A percentile compares a stretch with the other conserved stretches of the same genome.
phyloP scores from a whole-genome alignment of 2,888 invertebrate species.

The Amblyjoppa proteus region DNA sequence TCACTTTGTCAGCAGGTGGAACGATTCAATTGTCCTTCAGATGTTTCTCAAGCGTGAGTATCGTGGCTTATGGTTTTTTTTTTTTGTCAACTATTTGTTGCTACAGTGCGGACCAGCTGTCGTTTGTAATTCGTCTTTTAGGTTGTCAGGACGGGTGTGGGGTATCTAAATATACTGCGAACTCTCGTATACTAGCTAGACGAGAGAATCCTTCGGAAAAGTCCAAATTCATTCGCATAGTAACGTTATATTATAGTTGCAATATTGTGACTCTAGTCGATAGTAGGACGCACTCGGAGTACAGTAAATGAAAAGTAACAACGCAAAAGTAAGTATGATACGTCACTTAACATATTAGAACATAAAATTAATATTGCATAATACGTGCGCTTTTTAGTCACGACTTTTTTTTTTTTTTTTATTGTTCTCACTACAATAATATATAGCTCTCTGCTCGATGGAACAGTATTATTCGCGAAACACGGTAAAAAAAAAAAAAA shows the following conservation, averaged over 20 bases:
- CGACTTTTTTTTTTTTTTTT: too few species aligned
- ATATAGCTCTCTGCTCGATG: too few species aligned
- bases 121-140: background rate
- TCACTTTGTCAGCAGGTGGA: slow-evolving; percentile 68
- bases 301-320: too few species aligned
- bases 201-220: background rate
- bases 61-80: too few species aligned
- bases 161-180: slow-evolving; percentile 25
- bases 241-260: too few species aligned
- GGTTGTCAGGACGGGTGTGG: slow-evolving; percentile 26
- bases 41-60: slow-evolving; percentile 42
- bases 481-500: too few species aligned
- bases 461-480: too few species aligned
- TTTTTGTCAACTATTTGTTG: background rate
- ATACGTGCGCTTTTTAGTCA: background rate
- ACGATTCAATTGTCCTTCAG: slow-evolving; percentile 60
- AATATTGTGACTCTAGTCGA: background rate
- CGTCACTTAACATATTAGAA: background rate
- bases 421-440: too few species aligned
- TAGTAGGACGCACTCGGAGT: background rate
- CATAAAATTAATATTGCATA: background rate
- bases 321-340: background rate
- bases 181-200: slow-evolving; percentile 12
- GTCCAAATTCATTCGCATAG: background rate
- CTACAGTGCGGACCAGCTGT: background rate